Evolutionary conservation across 2,797 vertebrate genomes (phyloP).

Genomic region (Coracias cyanogaster): DNA sequence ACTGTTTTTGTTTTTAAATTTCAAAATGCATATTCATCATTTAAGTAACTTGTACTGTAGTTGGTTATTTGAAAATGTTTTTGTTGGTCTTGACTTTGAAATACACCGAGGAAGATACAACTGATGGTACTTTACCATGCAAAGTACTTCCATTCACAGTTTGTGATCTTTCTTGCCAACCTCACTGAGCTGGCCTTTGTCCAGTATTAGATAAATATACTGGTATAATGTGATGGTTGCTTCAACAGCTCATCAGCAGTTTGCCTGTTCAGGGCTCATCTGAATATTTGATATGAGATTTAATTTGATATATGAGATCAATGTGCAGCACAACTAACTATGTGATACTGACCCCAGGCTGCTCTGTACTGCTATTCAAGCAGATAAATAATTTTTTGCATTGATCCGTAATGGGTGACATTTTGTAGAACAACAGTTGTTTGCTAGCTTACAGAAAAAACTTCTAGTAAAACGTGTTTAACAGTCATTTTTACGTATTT

Average conservation of each 20-base stretch:
- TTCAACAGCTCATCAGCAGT: neutral
- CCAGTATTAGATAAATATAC: neutral
- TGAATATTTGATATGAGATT: no score
- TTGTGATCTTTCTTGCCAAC: neutral
- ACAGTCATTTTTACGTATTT: neutral
- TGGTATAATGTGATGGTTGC: neutral
- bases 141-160: neutral
- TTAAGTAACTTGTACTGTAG: neutral
- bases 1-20: neutral
- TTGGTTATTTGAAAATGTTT: neutral
- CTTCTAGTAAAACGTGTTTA: neutral
- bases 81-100: neutral
- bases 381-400: neutral
- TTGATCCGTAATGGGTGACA: neutral
- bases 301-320: neutral
- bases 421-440: neutral
- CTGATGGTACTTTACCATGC: neutral
- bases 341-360: neutral
- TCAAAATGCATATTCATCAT: neutral
- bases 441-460: neutral
- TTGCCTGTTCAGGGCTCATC: neutral
- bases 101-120: neutral
- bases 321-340: neutral
- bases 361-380: neutral
- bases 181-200: neutral